These are phyloP conservation scores for Cotesia typhae DNA, from an alignment of 1,140 invertebrate genomes.

Conservation along the genomic window DNA sequence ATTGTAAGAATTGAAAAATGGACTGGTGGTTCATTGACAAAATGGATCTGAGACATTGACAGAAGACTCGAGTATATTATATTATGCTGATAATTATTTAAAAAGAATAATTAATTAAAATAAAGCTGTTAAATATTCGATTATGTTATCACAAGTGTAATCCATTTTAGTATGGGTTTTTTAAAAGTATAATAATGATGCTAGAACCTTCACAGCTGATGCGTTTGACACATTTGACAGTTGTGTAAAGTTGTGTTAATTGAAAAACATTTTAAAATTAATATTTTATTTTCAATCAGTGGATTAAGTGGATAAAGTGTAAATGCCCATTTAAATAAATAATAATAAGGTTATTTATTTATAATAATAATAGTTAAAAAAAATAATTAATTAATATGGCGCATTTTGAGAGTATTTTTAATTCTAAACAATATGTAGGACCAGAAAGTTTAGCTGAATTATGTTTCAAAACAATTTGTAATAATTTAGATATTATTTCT, in stretches of 20 bases:
- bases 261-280: background rate
- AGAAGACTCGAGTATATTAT: background rate
- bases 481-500: conserved; percentile 72
- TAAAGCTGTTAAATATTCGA: background rate
- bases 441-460: conserved; percentile 68
- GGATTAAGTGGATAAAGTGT: background rate
- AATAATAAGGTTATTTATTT: conserved; percentile 30
- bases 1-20: conserved; percentile 18
- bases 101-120: background rate
- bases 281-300: conserved; percentile 8
- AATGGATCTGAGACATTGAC: conserved; percentile 8
- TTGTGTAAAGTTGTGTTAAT: conserved; percentile 45
- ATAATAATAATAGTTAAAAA: conserved; percentile 28
- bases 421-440: conserved; percentile 52
- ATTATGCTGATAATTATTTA: background rate
- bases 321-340: no score
- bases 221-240: conserved; percentile 45
- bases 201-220: conserved; percentile 38
- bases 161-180: background rate
- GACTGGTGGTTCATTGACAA: conserved; percentile 37
- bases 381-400: conserved; percentile 46
- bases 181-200: background rate
- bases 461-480: conserved; percentile 72
- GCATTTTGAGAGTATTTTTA: conserved; percentile 53
- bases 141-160: background rate